Base-by-base conservation (phyloP, 2,113 vertebrate species). In the Astur gentilis region DNA sequence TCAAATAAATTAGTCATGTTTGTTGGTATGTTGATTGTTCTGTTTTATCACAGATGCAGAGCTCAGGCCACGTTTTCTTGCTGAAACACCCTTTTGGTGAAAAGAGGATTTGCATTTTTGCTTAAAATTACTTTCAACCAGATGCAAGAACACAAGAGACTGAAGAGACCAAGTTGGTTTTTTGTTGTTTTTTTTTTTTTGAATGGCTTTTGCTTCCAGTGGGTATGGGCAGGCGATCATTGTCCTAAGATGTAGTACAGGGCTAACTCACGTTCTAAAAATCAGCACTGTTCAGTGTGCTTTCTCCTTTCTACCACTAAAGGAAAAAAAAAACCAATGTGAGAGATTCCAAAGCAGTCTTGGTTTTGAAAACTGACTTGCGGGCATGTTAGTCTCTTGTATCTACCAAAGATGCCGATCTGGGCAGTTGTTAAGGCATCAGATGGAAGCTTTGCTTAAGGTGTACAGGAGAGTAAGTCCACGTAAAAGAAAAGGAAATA, bases 261-360 rank as follows among this genome's bases (percentile, higher is more conserved):
- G 36, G 32, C 40, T 76, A 83, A n/a, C 5, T n/a, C 5, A 3
- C 0, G 0, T 49, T n/a, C 25, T 44, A 3, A 69, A 79, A 65
- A 23, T 31, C 54, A n/a, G 16, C 23, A 3, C 36, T 69, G 32
- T 19, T 77, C 42, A 12, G 10, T 29, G 36, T 57, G 23, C 27
- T 49, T 47, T 19, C 10, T 75, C 10, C 55, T 87, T 16, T 54
- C 42, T 10, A 6, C 13, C 9, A 5, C 27, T 25, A 42, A 26
- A 84, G 27, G 70, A 47, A 70, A 14, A 16, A 62, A 16, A 62
- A 34, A 34, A 82, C 16, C 14, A 17, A 6, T 4, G 8, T 13
- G 81, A 36, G 19, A 4, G 44, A 32, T 5, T 88, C 34, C 78
- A 80, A 44, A 86, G 31, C 71, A 80, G 1, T n/a, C 54, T 34